Base-by-base conservation (phyloP, 2,797 vertebrate genomes). In the Bradypodion ventrale region DNA sequence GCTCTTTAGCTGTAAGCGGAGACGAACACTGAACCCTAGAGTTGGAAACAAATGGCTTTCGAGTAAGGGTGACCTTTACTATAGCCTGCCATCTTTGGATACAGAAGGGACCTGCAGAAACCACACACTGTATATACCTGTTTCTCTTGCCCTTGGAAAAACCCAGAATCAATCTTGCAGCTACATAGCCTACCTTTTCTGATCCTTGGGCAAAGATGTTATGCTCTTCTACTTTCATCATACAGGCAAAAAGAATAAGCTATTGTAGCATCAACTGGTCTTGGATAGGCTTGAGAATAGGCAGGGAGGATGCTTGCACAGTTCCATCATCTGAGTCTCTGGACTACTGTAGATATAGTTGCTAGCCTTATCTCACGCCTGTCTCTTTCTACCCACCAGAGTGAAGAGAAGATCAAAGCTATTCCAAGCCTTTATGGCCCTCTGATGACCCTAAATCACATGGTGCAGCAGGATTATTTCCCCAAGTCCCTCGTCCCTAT, bases 381-480 rank as follows among this genome's bases (percentile, higher is more conserved):
- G 2, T 75, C 59, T 82, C 5, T 35, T 81, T 92, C 42, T 23
- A 10, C 29, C 19, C 82, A 25, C 60, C 94, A 99, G 98, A 98
- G 98, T 82, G 98, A 99, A 93, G 98, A 99, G 82, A 98, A 98
- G 89, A 93, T 98, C 89, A 99, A 98, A 95, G 95, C 97, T 4
- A 95, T 98, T 82, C 89, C 94, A 5, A 97, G 97, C 75, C 97
- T 99, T 60, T 95, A 97, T 0, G 99, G 98, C n/a, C 98, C 99
- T 89, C 95, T 99, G 80, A 97, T 97, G 89, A 96, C 96, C 2
- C 88, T 99, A 94, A 97, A 98, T 90, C 98, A 99, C 62, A 90
- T 98, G 5, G 98, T 98, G 37, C 97, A 96, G 65, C 98, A 99
- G 94, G 97, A 97, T 90, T 99, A 99, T 91, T 99, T 99, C 93